A percentile compares a stretch with the other conserved stretches of the same genome.
phyloP scores from a whole-genome alignment of 2,113 vertebrate genomes.

The Apteryx mantelli region DNA sequence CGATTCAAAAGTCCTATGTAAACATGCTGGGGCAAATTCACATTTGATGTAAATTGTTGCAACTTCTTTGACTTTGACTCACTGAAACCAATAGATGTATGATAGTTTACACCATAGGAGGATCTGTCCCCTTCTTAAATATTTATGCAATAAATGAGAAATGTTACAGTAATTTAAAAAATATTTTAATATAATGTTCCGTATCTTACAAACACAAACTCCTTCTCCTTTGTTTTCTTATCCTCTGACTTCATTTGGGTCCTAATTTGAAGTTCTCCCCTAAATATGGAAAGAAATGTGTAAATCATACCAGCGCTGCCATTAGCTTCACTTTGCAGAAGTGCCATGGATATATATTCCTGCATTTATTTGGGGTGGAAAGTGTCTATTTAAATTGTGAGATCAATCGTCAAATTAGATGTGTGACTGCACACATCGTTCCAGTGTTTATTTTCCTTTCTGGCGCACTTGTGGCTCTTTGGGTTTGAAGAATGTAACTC shows the following conservation, averaged over 20 bases:
- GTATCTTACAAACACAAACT: background rate
- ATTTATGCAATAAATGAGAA: conserved; percentile 2
- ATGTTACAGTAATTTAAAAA: background rate
- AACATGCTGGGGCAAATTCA: conserved; percentile 24
- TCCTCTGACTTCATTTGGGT: background rate
- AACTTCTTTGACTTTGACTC: background rate
- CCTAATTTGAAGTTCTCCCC: background rate
- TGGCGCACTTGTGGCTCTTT: conserved; percentile 74
- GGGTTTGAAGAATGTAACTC: conserved; percentile 76
- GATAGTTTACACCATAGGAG: background rate
- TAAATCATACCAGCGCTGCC: conserved; percentile 10
- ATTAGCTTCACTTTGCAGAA: conserved; percentile 37
- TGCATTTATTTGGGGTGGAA: conserved; percentile 62
- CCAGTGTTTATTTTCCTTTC: conserved; percentile 84
- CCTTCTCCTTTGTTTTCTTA: background rate
- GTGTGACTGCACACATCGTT: conserved; percentile 66
- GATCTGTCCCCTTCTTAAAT: background rate
- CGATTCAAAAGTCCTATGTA: conserved; percentile 25
- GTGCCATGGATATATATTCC: conserved; percentile 43
- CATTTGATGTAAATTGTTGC: background rate
- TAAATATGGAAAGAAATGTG: conserved; percentile 38
- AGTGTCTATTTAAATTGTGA: conserved; percentile 73
- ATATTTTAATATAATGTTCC: background rate
- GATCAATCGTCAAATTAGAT: conserved; percentile 71
- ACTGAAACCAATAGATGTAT: background rate